Percentiles rank a stretch among this genome's conserved stretches.
phyloP scores from a whole-genome alignment of 2,888 invertebrate genomes.

The Parnassius apollo region DNA sequence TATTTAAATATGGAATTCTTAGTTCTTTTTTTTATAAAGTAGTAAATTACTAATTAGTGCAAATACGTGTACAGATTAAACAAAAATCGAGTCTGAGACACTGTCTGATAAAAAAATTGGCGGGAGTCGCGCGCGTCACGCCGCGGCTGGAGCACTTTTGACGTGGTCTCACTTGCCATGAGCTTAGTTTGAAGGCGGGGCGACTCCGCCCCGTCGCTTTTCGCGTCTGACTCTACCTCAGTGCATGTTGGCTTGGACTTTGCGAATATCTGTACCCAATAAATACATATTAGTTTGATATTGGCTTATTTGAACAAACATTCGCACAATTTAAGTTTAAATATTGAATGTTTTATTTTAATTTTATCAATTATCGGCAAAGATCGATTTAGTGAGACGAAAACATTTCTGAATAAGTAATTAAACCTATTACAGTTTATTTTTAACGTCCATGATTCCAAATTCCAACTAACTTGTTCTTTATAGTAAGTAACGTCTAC shows the following conservation, averaged over 20 bases:
- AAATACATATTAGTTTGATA: conserved; percentile 12
- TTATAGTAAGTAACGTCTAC: background rate
- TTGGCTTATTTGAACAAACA: conserved; percentile 18
- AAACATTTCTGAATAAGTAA: no score
- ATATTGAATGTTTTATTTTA: no score
- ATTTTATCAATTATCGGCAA: no score
- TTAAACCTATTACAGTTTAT: no score
- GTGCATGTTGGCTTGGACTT: conserved; percentile 32
- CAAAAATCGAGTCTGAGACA: conserved; percentile 26
- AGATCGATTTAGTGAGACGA: no score
- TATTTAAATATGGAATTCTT: background rate
- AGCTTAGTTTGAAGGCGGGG: conserved; percentile 65
- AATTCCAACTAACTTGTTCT: no score
- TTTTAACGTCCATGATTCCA: no score
- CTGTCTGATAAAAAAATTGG: conserved; percentile 41
- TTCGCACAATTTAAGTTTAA: background rate
- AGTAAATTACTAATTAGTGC: background rate
- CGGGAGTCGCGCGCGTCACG: conserved; percentile 54
- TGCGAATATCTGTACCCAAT: conserved; percentile 11
- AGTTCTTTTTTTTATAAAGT: background rate
- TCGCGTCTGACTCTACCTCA: conserved; percentile 54
- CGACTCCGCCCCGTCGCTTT: conserved; percentile 76
- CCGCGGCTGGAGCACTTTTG: conserved; percentile 72
- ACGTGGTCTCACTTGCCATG: conserved; percentile 59
- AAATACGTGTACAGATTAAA: background rate